Conservation (phyloP, 2,888 invertebrate species). For the Acanthosepion lycidas region DNA sequence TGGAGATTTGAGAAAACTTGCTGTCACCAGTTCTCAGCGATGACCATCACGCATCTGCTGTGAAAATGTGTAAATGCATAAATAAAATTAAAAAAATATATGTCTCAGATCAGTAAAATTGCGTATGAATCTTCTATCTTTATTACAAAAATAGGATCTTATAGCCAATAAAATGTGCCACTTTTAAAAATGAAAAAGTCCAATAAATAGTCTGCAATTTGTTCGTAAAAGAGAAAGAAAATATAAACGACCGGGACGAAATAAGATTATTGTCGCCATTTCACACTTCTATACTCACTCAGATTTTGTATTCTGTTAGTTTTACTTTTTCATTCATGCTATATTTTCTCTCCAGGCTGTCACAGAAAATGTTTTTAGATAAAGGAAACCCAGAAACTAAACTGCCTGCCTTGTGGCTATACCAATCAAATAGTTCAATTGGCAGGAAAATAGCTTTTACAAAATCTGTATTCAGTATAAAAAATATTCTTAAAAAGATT, state of each 20-base stretch:
- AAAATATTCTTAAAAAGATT: not conserved
- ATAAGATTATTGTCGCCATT: constrained; percentile 13
- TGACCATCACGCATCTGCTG: not conserved
- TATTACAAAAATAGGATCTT: constrained; percentile 11
- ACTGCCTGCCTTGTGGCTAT: not conserved
- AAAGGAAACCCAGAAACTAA: constrained; percentile 11
- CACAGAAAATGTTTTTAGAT: not conserved
- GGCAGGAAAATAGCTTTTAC: not conserved
- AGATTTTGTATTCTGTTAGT: not conserved
- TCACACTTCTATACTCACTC: not conserved
- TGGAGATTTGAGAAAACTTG: not conserved
- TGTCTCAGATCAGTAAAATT: not conserved
- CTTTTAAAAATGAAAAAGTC: not conserved
- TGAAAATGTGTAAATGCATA: not conserved
- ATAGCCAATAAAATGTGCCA: not conserved
- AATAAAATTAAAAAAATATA: not conserved
- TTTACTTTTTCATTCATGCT: not conserved
- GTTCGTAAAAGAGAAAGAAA: not conserved
- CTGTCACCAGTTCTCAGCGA: not conserved
- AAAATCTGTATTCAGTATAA: not conserved
- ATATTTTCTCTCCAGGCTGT: not conserved
- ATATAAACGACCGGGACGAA: not conserved
- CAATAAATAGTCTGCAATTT: not conserved
- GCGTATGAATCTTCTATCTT: not conserved
- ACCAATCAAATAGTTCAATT: constrained; percentile 22